phyloP scores from a whole-genome alignment of 1,140 invertebrate species.

The Notospermus geniculatus region DNA sequence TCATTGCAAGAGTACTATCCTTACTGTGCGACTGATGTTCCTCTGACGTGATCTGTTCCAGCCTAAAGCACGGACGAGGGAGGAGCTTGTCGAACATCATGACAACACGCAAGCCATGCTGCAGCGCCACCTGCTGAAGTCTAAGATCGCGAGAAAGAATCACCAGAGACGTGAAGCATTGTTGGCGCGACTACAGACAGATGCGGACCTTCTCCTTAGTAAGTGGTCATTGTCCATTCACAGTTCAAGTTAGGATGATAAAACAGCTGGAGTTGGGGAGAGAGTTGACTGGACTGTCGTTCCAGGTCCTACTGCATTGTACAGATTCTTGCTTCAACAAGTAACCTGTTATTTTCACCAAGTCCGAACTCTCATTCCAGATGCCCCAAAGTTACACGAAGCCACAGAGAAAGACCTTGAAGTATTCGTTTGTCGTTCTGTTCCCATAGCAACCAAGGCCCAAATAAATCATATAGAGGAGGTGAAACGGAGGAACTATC shows the following conservation, averaged over 20 bases:
- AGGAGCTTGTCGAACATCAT: slow-evolving; percentile 41
- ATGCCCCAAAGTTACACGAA: slow-evolving; percentile 45
- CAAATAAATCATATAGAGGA: slow-evolving; percentile 37
- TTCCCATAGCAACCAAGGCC: slow-evolving; percentile 49
- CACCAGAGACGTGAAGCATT: slow-evolving; percentile 44
- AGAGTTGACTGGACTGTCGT: background rate
- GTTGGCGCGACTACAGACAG: slow-evolving; percentile 45
- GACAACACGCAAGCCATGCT: slow-evolving; percentile 38
- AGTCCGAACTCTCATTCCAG: no score
- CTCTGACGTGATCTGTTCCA: slow-evolving; percentile 19
- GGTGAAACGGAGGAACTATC: slow-evolving; percentile 37
- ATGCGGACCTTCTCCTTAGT: slow-evolving; percentile 47
- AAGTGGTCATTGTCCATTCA: slow-evolving; percentile 24
- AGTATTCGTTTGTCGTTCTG: slow-evolving; percentile 44
- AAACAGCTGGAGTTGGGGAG: background rate
- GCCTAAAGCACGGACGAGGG: slow-evolving; percentile 29
- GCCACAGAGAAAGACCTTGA: slow-evolving; percentile 45
- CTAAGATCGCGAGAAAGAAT: slow-evolving; percentile 31
- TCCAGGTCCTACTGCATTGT: background rate
- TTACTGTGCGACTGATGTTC: background rate
- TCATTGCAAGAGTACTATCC: background rate
- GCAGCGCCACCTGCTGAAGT: slow-evolving; percentile 29
- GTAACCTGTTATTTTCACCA: background rate
- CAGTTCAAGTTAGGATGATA: background rate
- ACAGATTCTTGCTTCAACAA: background rate